Evolutionary conservation across 2,888 invertebrate species (phyloP).

Genomic region (Ephialtes manifestator): DNA sequence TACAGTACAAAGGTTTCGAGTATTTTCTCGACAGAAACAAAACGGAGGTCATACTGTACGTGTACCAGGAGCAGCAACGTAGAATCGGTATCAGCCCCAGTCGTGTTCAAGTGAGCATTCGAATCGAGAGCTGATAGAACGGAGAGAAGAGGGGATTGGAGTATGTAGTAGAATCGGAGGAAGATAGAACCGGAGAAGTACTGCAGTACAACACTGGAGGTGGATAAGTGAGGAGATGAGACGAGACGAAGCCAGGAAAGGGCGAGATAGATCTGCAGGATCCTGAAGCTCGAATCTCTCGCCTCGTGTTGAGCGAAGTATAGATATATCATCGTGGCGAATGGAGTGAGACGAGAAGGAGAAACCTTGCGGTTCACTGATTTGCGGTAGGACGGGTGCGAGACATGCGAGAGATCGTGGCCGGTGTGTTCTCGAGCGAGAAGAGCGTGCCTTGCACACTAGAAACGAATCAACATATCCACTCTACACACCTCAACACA

Average conservation of each 20-base stretch:
- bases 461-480: slow-evolving; percentile 44
- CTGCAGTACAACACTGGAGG: slow-evolving; percentile 10
- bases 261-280: slow-evolving; percentile 20
- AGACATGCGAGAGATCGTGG: slow-evolving; percentile 38
- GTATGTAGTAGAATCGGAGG: slow-evolving; percentile 6
- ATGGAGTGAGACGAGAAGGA: slow-evolving; percentile 11
- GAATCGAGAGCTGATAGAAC: slow-evolving; percentile 28
- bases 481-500: slow-evolving; percentile 24
- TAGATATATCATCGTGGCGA: neutral
- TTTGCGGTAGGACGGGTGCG: slow-evolving; percentile 39
- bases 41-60: neutral
- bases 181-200: neutral
- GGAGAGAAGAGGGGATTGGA: slow-evolving; percentile 15
- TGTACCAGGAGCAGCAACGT: neutral
- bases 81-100: slow-evolving; percentile 11
- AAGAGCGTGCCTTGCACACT: slow-evolving; percentile 29
- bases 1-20: neutral
- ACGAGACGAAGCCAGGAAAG: slow-evolving; percentile 25
- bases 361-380: slow-evolving; percentile 48
- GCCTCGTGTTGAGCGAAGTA: slow-evolving; percentile 28
- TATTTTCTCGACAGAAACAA: neutral
- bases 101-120: slow-evolving; percentile 26
- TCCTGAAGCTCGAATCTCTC: slow-evolving; percentile 10
- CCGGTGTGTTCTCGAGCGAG: slow-evolving; percentile 43
- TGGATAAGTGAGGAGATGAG: slow-evolving; percentile 28